Percentiles rank a stretch among this genome's conserved stretches.
phyloP scores from a whole-genome alignment of 2,113 vertebrate genomes.

The Pygoscelis adeliae region DNA sequence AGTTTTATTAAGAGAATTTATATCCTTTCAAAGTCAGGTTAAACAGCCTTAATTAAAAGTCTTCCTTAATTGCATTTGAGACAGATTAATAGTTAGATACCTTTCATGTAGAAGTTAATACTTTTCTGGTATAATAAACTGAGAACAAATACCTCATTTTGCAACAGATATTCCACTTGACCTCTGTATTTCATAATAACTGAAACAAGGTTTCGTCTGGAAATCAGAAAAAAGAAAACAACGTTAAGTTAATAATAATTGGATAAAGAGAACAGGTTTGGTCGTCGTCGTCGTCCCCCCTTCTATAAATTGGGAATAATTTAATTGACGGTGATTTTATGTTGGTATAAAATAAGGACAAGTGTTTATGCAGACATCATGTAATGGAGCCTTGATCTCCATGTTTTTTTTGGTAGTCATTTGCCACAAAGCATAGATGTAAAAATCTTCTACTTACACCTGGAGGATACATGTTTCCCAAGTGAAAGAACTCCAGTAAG shows the following conservation, averaged over 20 bases:
- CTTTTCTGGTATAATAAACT: not conserved
- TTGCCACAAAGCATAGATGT: not conserved
- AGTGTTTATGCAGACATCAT: not conserved
- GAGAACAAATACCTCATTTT: conserved; percentile 62
- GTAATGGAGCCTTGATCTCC: not conserved
- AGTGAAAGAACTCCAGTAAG: not conserved
- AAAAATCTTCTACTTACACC: not conserved
- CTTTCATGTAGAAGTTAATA: not conserved
- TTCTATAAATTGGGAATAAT: not conserved
- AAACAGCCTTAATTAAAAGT: conserved; percentile 6
- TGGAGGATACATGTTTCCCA: not conserved
- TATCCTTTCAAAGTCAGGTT: not conserved
- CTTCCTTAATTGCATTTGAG: not conserved
- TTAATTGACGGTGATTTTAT: not conserved
- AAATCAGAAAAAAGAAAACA: not conserved
- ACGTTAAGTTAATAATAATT: not conserved
- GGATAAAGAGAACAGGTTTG: not conserved
- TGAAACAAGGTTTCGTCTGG: conserved; percentile 20
- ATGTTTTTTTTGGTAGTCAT: fast-evolving
- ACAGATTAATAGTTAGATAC: not conserved
- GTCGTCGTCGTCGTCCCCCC: too few species aligned
- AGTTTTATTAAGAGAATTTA: not conserved
- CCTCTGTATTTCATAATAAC: not conserved
- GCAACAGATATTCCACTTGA: conserved; percentile 36
- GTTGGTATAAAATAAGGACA: not conserved